Conservation (phyloP, 64 coral and sea anemone species). For the Trachythela sp. region DNA sequence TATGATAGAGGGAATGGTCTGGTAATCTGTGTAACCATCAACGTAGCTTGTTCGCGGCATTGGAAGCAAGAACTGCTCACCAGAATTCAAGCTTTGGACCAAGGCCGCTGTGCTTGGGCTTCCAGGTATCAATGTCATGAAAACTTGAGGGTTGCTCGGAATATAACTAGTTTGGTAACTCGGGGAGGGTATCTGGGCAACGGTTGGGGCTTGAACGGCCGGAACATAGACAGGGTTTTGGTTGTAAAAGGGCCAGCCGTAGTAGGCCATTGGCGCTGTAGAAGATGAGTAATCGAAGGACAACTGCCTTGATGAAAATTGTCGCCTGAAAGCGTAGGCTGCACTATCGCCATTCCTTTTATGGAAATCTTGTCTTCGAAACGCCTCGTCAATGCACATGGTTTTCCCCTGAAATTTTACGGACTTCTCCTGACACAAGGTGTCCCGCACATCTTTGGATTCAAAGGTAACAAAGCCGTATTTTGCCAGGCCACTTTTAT, state of each 20-base stretch:
- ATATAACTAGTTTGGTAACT: constrained; percentile 3
- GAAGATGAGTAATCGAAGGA: background rate
- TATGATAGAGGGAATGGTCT: background rate
- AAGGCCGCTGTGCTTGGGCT: background rate
- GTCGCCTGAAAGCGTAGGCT: background rate
- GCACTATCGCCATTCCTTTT: background rate
- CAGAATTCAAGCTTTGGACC: background rate
- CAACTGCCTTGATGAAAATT: background rate
- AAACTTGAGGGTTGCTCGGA: constrained; percentile 7
- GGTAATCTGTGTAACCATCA: constrained; percentile 22
- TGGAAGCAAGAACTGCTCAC: background rate
- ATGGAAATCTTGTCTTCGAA: constrained; percentile 63
- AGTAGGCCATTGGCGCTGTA: constrained; percentile 19
- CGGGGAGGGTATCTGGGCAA: background rate
- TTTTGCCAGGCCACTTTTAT: constrained; percentile 64
- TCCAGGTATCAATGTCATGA: constrained; percentile 9
- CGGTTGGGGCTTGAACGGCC: background rate
- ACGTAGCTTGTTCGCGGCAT: constrained; percentile 1
- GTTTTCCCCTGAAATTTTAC: constrained; percentile 89
- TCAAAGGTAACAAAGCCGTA: constrained; percentile 98
- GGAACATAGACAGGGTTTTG: background rate
- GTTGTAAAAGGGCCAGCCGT: background rate
- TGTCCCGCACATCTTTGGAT: constrained; percentile 69
- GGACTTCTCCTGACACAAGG: constrained; percentile 55
- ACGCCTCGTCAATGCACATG: constrained; percentile 70